Percentiles rank a stretch among this genome's conserved stretches.
Conservation (phyloP, 2,797 vertebrate species). For the Syncerus caffer region DNA sequence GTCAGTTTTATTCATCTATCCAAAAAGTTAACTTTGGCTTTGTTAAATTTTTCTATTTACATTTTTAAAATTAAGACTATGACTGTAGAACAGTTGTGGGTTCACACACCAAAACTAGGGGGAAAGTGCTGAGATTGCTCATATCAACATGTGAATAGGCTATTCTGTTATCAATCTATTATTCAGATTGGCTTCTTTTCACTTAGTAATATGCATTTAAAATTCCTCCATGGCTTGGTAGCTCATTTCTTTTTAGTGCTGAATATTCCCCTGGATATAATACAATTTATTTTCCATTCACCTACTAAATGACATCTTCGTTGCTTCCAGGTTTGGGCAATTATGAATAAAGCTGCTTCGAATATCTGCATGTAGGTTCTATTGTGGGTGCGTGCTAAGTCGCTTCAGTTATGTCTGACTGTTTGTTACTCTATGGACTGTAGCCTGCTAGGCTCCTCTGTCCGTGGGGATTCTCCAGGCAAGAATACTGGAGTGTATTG, state of each 20-base stretch:
- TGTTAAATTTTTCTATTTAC: background rate
- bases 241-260: background rate
- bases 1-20: background rate
- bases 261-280: background rate
- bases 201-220: background rate
- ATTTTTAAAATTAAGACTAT: background rate
- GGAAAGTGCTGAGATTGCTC: background rate
- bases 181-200: background rate
- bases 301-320: background rate
- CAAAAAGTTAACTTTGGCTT: background rate
- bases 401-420: background rate
- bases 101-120: background rate
- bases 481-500: background rate
- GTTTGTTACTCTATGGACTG: background rate
- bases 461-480: background rate
- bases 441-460: background rate
- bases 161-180: background rate
- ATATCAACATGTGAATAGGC: background rate
- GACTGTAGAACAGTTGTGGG: background rate
- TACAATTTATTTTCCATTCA: background rate
- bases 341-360: background rate
- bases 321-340: background rate
- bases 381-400: background rate
- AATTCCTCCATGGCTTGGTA: background rate
- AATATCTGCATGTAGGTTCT: background rate